phyloP scores from a whole-genome alignment of 2,797 vertebrate genomes.

The Sebastes vulpes region DNA sequence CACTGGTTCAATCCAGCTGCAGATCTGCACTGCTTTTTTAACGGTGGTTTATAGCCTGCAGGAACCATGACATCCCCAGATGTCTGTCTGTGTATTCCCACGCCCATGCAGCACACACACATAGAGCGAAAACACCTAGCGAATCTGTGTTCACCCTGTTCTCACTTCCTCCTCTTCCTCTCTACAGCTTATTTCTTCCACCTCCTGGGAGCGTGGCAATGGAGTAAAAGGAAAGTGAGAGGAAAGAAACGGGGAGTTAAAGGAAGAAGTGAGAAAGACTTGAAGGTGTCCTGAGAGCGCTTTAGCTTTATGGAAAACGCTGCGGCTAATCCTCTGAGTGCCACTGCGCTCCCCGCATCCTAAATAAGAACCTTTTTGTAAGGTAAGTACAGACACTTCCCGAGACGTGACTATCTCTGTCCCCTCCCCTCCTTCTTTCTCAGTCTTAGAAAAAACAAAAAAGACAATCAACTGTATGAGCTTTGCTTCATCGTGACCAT shows the following conservation, averaged over 20 bases:
- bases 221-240: constrained; percentile 65
- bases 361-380: constrained; percentile 56
- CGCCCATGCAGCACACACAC: constrained; percentile 28
- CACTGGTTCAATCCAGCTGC: constrained; percentile 62
- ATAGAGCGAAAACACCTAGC: constrained; percentile 40
- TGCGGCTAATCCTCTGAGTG: constrained; percentile 74
- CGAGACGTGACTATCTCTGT: constrained; percentile 21
- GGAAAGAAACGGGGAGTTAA: constrained; percentile 53
- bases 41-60: constrained; percentile 64
- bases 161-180: constrained; percentile 56
- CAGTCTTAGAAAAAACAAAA: constrained; percentile 4
- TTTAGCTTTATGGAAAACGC: constrained; percentile 60
- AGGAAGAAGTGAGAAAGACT: constrained; percentile 69
- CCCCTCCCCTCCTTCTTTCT: background rate
- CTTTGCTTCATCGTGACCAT: constrained; percentile 40
- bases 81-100: constrained; percentile 62
- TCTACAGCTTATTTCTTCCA: constrained; percentile 60
- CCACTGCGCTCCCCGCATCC: constrained; percentile 66
- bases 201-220: constrained; percentile 64
- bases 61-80: constrained; percentile 65
- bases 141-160: constrained; percentile 67
- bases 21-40: constrained; percentile 57
- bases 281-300: constrained; percentile 72
- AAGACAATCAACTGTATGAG: constrained; percentile 16
- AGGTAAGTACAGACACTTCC: constrained; percentile 48